Evolutionary conservation across 2,113 vertebrate genomes (phyloP).

Genomic region (Leptobrachium ailaonicum): DNA sequence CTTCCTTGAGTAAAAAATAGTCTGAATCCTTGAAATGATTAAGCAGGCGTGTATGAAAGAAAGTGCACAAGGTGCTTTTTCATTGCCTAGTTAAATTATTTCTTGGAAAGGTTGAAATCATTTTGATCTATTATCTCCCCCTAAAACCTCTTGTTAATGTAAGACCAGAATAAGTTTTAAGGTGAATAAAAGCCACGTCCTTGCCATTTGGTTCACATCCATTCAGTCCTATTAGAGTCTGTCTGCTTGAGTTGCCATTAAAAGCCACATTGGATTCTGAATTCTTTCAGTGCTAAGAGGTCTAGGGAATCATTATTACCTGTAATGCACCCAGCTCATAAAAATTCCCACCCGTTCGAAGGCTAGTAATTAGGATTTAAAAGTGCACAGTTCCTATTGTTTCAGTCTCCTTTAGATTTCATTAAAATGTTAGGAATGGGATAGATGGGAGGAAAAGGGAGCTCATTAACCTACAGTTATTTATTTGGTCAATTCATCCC

Average conservation of each 20-base stretch:
- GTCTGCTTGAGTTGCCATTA: conserved; percentile 25
- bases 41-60: neutral
- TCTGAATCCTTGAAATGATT: neutral
- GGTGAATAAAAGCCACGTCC: neutral
- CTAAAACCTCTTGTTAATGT: conserved; percentile 11
- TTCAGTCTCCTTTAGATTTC: conserved; percentile 5
- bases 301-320: conserved; percentile 36
- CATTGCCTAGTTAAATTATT: neutral
- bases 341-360: conserved; percentile 23
- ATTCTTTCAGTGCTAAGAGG: conserved; percentile 7
- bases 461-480: neutral
- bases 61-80: conserved; percentile 9
- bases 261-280: conserved; percentile 18
- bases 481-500: neutral
- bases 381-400: conserved; percentile 25
- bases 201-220: neutral
- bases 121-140: conserved; percentile 6
- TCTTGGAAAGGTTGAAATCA: neutral
- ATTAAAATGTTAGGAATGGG: conserved; percentile 24
- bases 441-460: conserved; percentile 14
- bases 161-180: neutral
- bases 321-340: conserved; percentile 38
- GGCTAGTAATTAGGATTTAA: conserved; percentile 37
- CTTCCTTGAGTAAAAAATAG: conserved; percentile 24
- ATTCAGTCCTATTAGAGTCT: neutral